These are phyloP conservation scores for Montipora cactus DNA, from an alignment of 64 coral and sea anemone genomes.

Conservation along the genomic window DNA sequence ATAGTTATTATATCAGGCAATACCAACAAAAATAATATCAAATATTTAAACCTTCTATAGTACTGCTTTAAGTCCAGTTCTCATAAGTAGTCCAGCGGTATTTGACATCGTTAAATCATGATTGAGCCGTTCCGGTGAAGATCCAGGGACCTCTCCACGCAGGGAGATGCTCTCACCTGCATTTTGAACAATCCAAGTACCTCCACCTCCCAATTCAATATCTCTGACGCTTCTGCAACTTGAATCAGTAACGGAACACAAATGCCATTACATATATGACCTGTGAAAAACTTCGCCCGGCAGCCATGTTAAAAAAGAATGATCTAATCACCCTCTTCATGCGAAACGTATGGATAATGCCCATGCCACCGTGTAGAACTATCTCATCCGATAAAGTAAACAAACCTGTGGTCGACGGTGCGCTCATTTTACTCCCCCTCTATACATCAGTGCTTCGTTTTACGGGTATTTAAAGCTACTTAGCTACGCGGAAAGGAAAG, in stretches of 20 bases:
- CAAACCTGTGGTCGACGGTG: too few relatives aligned
- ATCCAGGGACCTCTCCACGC: slow-evolving; percentile 85
- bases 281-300: background rate
- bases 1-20: too few relatives aligned
- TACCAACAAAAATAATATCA: background rate
- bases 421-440: too few relatives aligned
- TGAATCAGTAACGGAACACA: background rate
- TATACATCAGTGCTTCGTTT: too few relatives aligned
- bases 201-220: slow-evolving; percentile 76
- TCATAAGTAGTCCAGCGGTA: slow-evolving; percentile 98
- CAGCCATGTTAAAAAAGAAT: slow-evolving; percentile 1
- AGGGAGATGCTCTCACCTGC: slow-evolving; percentile 73
- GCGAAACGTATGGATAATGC: too few relatives aligned
- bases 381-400: too few relatives aligned
- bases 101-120: slow-evolving; percentile 85
- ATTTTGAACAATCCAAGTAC: slow-evolving; percentile 87
- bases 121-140: slow-evolving; percentile 83
- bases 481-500: too few relatives aligned
- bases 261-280: background rate
- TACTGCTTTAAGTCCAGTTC: slow-evolving; percentile 92
- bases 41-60: slow-evolving; percentile 80
- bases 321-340: too few relatives aligned
- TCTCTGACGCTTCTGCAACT: background rate
- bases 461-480: too few relatives aligned
- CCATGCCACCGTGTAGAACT: too few relatives aligned